Evolutionary conservation across 2,888 invertebrate species (phyloP), one percentile per base, ranked within the genome.

Genomic region (Rhimphoctona megacephalus): DNA sequence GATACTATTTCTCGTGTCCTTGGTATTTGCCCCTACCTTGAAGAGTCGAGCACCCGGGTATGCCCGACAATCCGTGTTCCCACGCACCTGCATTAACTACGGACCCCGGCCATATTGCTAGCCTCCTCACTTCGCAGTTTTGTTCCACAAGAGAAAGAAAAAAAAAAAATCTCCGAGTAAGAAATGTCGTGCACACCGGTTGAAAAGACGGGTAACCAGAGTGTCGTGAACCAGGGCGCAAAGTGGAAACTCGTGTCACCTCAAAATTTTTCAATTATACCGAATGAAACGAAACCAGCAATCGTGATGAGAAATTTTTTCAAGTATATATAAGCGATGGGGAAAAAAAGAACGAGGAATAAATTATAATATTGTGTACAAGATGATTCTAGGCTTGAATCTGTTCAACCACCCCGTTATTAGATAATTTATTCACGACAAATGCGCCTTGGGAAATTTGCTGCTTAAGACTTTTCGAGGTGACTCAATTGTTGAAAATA

Each of bases 181-280:
- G 73, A 66, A 46, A 25, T 33, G 30, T 78, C n/a, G 39, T 30
- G 6, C 14, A 49, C 43, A 14, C 17, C 46, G 46, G 43, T 9
- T 33, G n/a, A 14, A 61, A 14, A 61, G 30, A 66, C 7, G 22
- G 22, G 17, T 8, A 73, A 52, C 4, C 17, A 30, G 67, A 61
- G 76, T 69, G n/a, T 82, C 69, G 88, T 85, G 87, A 87, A 89
- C 89, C 87, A 88, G 89, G 89, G 89, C 89, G 86, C 88, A 88
- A 89, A 90, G 89, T 90, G 87, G 87, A 89, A 90, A 89, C 87
- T 84, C 76, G 88, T 87, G 89, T 88, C 87, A 84, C 80, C 85
- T 74, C 78, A 39, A 83, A 86, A 81, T 73, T 86, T 86, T 83
- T 30, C 61, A 61, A 85, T 83, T 85, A 49, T 54, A 77, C 77